Conservation (phyloP, 2,113 vertebrate species). For the Telmatochromis brachygnathus region DNA sequence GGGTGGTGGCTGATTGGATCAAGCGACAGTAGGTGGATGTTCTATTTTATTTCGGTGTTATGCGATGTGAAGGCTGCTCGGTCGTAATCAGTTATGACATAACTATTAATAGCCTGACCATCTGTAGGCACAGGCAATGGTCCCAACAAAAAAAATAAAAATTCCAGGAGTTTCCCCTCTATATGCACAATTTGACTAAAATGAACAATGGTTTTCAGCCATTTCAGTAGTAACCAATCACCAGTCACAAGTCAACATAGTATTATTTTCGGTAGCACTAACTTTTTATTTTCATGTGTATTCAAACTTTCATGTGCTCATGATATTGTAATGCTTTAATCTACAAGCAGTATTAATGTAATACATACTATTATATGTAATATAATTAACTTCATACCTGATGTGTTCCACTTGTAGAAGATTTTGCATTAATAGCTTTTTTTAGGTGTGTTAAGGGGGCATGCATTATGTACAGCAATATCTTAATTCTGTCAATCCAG, state of each 20-base stretch:
- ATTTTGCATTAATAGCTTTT: not conserved
- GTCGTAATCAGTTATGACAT: not conserved
- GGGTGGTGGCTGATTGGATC: not conserved
- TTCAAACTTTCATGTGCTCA: not conserved
- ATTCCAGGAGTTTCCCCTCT: not conserved
- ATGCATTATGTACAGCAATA: not conserved
- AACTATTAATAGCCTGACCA: not conserved
- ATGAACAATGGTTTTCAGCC: not conserved
- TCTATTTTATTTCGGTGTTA: not conserved
- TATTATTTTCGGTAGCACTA: not conserved
- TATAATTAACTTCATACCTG: not conserved
- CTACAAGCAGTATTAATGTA: not conserved
- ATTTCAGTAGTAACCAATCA: not conserved
- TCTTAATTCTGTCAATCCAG: not conserved
- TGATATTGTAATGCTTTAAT: not conserved
- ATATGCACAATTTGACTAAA: not conserved
- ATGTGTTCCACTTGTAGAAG: not conserved
- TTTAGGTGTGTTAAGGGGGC: not conserved
- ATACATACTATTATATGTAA: not conserved
- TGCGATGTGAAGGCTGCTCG: not conserved
- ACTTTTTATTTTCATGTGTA: not conserved
- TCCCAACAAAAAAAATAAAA: accelerated
- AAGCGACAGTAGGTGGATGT: not conserved
- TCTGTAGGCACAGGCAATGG: not conserved
- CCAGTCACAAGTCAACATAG: not conserved